A percentile compares a stretch with the other conserved stretches of the same genome.
Evolutionary conservation across 1,140 invertebrate genomes (phyloP).

Genomic region (Antheraea pernyi): DNA sequence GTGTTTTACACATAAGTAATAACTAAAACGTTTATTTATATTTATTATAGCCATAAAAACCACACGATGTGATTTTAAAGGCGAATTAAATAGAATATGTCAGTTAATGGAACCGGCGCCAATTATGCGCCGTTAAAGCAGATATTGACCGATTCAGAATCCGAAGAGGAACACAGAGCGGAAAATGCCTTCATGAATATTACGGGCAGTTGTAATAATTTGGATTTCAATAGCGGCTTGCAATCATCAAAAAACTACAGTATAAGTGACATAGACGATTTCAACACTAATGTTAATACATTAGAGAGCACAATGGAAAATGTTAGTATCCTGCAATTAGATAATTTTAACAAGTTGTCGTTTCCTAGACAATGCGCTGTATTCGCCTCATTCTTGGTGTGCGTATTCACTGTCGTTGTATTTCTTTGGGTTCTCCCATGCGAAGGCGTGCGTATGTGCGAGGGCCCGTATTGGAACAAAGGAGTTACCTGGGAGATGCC

Average conservation of each 20-base stretch:
- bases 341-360: conserved; percentile 80
- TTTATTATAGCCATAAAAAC: neutral
- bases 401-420: conserved; percentile 84
- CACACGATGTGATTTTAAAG: neutral
- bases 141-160: conserved; percentile 86
- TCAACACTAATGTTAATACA: conserved; percentile 78
- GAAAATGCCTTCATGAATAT: conserved; percentile 62
- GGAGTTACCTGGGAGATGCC: conserved; percentile 85
- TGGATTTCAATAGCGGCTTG: conserved; percentile 79
- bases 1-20: neutral
- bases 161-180: conserved; percentile 82
- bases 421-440: conserved; percentile 89
- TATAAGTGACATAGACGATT: conserved; percentile 70
- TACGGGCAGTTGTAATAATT: conserved; percentile 73
- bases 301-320: conserved; percentile 74
- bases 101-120: conserved; percentile 76
- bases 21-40: neutral
- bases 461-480: conserved; percentile 70
- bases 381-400: conserved; percentile 84
- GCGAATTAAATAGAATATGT: conserved; percentile 41
- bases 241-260: conserved; percentile 69
- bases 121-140: conserved; percentile 86
- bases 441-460: conserved; percentile 82
- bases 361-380: conserved; percentile 83
- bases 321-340: conserved; percentile 79